Conservation (phyloP, 2,113 vertebrate genomes). For the Neogale vison region DNA sequence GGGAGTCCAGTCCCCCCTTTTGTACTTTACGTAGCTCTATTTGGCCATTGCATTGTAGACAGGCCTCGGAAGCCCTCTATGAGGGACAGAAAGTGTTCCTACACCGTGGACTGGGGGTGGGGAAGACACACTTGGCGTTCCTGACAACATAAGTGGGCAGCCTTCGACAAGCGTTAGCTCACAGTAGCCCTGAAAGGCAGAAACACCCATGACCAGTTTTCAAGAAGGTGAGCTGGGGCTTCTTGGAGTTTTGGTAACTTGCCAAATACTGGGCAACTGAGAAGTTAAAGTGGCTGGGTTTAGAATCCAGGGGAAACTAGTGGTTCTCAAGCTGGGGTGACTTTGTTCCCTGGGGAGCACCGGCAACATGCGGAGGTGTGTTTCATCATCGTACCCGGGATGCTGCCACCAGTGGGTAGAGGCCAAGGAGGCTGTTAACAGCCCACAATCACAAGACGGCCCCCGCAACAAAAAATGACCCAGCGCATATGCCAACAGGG, state of each 20-base stretch:
- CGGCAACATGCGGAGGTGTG: neutral
- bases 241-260: neutral
- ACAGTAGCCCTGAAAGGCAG: neutral
- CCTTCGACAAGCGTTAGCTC: neutral
- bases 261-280: neutral
- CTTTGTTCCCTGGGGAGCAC: neutral
- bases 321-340: neutral
- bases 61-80: fast-evolving
- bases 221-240: neutral
- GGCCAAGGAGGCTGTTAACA: neutral
- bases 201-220: neutral
- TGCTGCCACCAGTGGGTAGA: too few species aligned
- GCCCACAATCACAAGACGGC: neutral
- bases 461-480: too few species aligned
- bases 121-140: neutral
- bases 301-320: neutral
- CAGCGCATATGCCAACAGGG: fast-evolving
- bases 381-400: neutral
- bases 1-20: neutral
- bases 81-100: neutral
- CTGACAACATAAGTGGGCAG: neutral
- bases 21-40: fast-evolving
- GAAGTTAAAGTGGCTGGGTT: neutral
- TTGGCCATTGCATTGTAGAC: neutral
- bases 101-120: neutral